These are phyloP conservation scores for Caiman crocodilus DNA, from an alignment of 2,797 vertebrate genomes.

Conservation along the genomic window DNA sequence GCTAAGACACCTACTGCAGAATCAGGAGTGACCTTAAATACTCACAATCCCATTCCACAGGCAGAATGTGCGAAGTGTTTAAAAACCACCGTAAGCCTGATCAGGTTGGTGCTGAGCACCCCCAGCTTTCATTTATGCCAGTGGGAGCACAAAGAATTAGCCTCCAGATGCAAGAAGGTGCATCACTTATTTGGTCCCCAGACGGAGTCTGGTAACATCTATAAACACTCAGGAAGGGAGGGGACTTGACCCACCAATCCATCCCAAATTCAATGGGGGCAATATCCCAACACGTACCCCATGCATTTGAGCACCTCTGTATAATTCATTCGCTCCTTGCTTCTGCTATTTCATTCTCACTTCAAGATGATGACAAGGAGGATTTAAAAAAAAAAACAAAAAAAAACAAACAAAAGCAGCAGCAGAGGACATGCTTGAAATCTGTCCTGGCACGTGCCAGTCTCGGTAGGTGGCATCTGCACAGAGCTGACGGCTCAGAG, in stretches of 20 bases:
- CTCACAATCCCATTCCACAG: neutral
- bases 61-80: neutral
- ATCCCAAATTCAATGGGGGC: neutral
- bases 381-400: too few species aligned
- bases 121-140: neutral
- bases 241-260: neutral
- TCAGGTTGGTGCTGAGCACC: neutral
- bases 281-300: neutral
- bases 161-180: neutral
- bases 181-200: too few species aligned
- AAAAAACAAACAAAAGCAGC: too few species aligned
- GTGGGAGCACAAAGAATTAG: neutral
- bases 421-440: too few species aligned
- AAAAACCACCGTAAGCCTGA: neutral
- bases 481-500: neutral
- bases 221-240: neutral
- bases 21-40: neutral
- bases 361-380: neutral
- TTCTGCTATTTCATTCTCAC: neutral
- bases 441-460: fast-evolving
- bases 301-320: neutral
- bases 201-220: neutral
- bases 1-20: neutral
- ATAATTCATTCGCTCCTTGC: neutral
- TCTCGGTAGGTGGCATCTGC: neutral